A percentile compares a stretch with the other conserved stretches of the same genome.
Evolutionary conservation across 1,140 invertebrate species (phyloP).

Genomic region (Tigriopus japonicus): DNA sequence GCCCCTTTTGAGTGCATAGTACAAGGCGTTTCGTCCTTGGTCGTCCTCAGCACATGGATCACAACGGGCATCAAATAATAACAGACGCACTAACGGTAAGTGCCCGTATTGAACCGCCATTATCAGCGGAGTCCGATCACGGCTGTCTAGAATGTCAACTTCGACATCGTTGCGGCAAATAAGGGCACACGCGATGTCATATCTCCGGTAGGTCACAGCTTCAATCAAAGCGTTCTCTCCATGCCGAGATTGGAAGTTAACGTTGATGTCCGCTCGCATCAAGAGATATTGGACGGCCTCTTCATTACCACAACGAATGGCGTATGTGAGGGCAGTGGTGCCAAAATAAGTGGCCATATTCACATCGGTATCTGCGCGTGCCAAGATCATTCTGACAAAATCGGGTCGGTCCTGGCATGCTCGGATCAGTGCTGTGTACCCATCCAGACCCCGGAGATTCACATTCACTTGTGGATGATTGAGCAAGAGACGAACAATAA

Average conservation of each 20-base stretch:
- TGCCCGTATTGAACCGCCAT: conserved; percentile 9
- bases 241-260: conserved; percentile 2
- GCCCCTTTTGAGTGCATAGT: conserved; percentile 2
- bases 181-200: neutral
- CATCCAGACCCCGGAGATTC: conserved; percentile 13
- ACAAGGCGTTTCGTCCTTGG: neutral
- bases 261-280: neutral
- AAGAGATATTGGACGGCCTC: conserved; percentile 9
- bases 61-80: neutral
- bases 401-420: conserved; percentile 4
- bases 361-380: neutral
- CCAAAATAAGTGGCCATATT: conserved; percentile 12
- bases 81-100: neutral
- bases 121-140: conserved; percentile 4
- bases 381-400: conserved; percentile 4
- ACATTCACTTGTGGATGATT: conserved; percentile 2
- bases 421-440: conserved; percentile 14
- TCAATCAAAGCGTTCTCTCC: conserved; percentile 6
- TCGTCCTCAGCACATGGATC: conserved; percentile 6
- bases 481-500: neutral
- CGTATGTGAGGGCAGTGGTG: conserved; percentile 9
- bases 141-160: neutral
- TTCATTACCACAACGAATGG: conserved; percentile 1
- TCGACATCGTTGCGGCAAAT: neutral
- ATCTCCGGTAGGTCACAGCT: neutral